Percentiles rank a stretch among this genome's conserved stretches.
Conservation (phyloP, 2,888 invertebrate species). For the Torymus auratus region DNA sequence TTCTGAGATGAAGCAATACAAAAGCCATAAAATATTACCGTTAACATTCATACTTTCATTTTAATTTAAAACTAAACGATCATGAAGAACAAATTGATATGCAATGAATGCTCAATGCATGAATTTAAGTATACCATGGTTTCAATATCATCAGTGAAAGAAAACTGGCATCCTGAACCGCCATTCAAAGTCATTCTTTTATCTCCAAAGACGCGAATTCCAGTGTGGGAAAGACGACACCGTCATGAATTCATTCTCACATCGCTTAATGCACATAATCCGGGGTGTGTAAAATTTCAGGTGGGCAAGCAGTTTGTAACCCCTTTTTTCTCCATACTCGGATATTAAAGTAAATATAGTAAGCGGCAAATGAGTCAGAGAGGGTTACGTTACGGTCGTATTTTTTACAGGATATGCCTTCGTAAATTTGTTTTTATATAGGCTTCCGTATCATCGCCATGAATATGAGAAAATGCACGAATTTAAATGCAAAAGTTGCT, state of each 20-base stretch:
- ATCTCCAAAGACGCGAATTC: too few relatives aligned
- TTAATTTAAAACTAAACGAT: too few relatives aligned
- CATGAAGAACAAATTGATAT: too few relatives aligned
- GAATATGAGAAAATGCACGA: constrained; percentile 42
- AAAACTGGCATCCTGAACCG: too few relatives aligned
- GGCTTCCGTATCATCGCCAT: constrained; percentile 48
- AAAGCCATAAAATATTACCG: too few relatives aligned
- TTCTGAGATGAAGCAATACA: too few relatives aligned
- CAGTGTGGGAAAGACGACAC: constrained; percentile 14
- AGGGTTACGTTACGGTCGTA: constrained; percentile 39
- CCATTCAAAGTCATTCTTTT: too few relatives aligned
- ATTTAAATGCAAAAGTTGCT: constrained; percentile 49
- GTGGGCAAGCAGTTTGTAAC: constrained; percentile 11
- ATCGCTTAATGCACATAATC: constrained; percentile 26
- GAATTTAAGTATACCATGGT: too few relatives aligned
- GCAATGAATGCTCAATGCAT: too few relatives aligned
- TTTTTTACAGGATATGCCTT: constrained; percentile 47
- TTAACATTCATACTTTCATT: too few relatives aligned
- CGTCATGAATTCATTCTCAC: not conserved
- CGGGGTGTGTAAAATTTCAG: constrained; percentile 11
- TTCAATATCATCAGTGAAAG: too few relatives aligned
- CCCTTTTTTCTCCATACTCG: constrained; percentile 23
- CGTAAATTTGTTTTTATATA: constrained; percentile 52
- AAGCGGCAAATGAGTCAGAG: constrained; percentile 33
- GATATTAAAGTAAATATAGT: constrained; percentile 40